These are phyloP conservation scores for Dorcus hopei DNA, from an alignment of 2,888 invertebrate genomes.

Conservation along the genomic window DNA sequence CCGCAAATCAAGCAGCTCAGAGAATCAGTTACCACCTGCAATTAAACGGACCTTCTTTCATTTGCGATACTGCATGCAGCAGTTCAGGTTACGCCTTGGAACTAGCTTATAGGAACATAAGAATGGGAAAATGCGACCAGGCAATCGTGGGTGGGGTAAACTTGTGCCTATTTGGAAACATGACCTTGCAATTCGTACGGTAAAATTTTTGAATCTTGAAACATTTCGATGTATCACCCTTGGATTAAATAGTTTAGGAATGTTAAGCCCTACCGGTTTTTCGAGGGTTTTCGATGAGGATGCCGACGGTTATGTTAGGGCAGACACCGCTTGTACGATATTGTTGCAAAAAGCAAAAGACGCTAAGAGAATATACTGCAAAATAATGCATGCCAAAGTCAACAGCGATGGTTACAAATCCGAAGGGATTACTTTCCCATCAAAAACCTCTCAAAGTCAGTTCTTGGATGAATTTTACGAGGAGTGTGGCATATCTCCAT, in stretches of 20 bases:
- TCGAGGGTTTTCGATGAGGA: constrained; percentile 89
- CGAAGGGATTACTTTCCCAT: constrained; percentile 46
- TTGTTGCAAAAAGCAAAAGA: constrained; percentile 65
- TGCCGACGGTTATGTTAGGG: constrained; percentile 79
- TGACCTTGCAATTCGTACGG: constrained; percentile 80
- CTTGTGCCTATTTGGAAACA: constrained; percentile 81
- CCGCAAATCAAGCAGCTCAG: constrained; percentile 85
- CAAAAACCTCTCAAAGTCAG: constrained; percentile 56
- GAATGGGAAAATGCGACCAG: constrained; percentile 78
- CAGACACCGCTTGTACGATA: constrained; percentile 71
- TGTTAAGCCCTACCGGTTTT: constrained; percentile 77
- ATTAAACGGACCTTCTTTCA: constrained; percentile 82
- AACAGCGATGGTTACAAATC: constrained; percentile 46
- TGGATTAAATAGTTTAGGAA: constrained; percentile 57
- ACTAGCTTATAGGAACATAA: constrained; percentile 71
- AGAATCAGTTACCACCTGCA: constrained; percentile 87
- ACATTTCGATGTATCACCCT: too few species aligned
- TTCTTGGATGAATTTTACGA: constrained; percentile 63
- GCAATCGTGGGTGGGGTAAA: constrained; percentile 91
- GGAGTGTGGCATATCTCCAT: constrained; percentile 69
- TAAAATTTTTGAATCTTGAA: neutral
- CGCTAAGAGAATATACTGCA: constrained; percentile 53
- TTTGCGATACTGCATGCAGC: constrained; percentile 93
- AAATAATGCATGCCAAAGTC: constrained; percentile 45
- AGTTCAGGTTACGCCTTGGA: constrained; percentile 86